phyloP scores from a whole-genome alignment of 2,113 vertebrate genomes.

The Pygoscelis antarcticus region DNA sequence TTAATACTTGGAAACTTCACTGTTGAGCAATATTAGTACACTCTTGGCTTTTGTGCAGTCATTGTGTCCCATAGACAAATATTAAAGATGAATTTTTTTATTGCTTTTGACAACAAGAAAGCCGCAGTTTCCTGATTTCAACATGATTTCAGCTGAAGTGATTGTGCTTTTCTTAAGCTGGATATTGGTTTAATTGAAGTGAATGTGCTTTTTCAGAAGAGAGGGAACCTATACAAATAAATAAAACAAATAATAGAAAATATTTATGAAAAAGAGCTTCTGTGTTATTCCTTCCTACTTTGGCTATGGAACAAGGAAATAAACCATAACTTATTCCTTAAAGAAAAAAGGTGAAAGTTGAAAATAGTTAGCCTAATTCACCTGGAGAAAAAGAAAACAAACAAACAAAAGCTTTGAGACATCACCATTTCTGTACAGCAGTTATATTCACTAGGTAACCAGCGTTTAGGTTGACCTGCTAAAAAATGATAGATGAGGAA shows the following conservation, averaged over 20 bases:
- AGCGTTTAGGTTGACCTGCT: not conserved
- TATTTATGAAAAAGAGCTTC: not conserved
- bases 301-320: not conserved
- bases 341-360: not conserved
- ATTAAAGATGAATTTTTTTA: not conserved
- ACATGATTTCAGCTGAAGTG: not conserved
- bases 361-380: not conserved
- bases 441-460: not conserved
- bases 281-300: not conserved
- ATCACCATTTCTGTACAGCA: not conserved
- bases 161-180: not conserved
- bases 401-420: not conserved
- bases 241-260: not conserved
- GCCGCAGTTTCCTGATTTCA: not conserved
- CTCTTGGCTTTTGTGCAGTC: not conserved
- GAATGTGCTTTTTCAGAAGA: not conserved
- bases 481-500: not conserved
- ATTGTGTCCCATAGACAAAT: not conserved
- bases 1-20: not conserved
- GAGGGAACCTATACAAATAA: not conserved
- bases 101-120: not conserved
- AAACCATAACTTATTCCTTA: not conserved
- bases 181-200: not conserved
- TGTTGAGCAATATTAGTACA: constrained; percentile 19
- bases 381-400: not conserved